Base-by-base conservation (phyloP, 35 echinoderm and acorn worm species). In the Holothuria glaberrima region DNA sequence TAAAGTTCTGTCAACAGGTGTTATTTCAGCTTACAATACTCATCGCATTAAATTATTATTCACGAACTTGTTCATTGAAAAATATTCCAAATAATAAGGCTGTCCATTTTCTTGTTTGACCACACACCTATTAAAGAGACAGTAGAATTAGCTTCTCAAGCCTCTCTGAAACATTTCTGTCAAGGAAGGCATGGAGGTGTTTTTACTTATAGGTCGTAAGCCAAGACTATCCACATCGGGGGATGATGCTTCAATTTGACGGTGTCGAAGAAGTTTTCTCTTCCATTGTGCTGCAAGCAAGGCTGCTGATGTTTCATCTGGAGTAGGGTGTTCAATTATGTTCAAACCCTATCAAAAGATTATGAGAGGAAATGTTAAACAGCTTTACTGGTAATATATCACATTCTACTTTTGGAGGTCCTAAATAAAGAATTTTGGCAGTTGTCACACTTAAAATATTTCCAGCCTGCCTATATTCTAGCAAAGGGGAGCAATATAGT, bases 251-350 rank as follows among this genome's bases (percentile, higher is more conserved):
- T 98, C 93, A 35, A 92, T 92, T 72, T 90, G 87, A 30, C 96
- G 68, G 75, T 98, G 91, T 69, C 93, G 67, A n/a, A 92, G 80
- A 27, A 98, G 57, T 73, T 94, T 94, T 45, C 93, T 68, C 82
- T 90, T 92, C 92, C 92, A 94, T 73, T 98, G 96, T 34, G 88
- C 80, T 45, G 96, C 93, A 12, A 98, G 68, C 0, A 90, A 81
- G 16, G 75, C 85, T 1, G 96, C 96, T 69, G 94, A 90, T 30
- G 45, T 54, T 61, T 91, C 92, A 24, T 89, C 88, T 59, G 76
- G 9, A 48, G 76, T 92, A 2, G 83, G 64, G 27, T 33, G n/a
- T 6, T 91, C 68, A 30, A 86, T 75, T 7, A 90, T 31, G 41
- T 57, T 83, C 54, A 95, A 48, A 25, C 94, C 94, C 94, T 95